phyloP scores from a whole-genome alignment of 2,113 vertebrate genomes.

The Cichladusa arquata region DNA sequence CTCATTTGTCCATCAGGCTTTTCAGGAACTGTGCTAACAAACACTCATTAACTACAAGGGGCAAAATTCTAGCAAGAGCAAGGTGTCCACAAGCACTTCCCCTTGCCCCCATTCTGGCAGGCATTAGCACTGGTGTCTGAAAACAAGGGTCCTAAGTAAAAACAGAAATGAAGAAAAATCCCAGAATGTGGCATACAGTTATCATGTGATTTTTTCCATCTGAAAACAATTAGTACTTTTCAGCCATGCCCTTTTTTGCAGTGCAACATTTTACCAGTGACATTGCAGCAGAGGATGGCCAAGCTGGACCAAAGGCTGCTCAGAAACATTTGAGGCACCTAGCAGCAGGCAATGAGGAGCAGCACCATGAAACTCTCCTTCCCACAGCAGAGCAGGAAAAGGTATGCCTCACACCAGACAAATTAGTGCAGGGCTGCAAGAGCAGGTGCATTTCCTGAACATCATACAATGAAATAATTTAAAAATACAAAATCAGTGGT shows the following conservation, averaged over 20 bases:
- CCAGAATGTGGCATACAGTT: background rate
- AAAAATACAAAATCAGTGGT: background rate
- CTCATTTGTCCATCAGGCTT: background rate
- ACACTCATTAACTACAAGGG: background rate
- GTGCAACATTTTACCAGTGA: background rate
- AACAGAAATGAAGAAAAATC: background rate
- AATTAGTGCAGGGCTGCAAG: background rate
- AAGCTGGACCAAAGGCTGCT: background rate
- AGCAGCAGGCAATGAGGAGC: background rate
- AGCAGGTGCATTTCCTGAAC: background rate
- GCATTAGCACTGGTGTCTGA: background rate
- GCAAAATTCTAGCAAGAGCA: background rate
- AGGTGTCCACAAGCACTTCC: background rate
- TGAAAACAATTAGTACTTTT: background rate
- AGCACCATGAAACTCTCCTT: background rate
- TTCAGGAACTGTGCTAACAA: background rate
- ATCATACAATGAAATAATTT: background rate
- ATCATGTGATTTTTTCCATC: background rate
- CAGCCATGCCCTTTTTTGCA: background rate
- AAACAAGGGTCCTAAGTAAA: background rate
- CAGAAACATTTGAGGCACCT: background rate
- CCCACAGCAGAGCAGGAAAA: background rate
- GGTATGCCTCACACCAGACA: background rate
- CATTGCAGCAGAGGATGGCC: background rate
- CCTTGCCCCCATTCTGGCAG: background rate